Percentiles rank a stretch among this genome's conserved stretches.
These are phyloP conservation scores for Haemorhous mexicanus DNA, from an alignment of 2,113 vertebrate species.

Conservation along the genomic window DNA sequence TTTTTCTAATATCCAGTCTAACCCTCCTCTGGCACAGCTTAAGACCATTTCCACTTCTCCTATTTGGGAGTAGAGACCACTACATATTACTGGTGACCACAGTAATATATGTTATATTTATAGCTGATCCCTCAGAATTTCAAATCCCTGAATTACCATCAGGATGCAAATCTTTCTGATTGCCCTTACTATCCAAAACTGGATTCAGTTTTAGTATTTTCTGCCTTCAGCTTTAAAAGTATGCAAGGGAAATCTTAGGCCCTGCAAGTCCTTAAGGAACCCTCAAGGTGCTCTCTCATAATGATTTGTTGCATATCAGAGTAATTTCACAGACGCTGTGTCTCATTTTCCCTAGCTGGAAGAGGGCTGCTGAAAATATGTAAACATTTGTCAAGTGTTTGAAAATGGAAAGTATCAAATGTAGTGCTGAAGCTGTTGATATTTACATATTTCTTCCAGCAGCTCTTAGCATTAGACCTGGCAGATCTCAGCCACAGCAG, in stretches of 20 bases:
- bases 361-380: background rate
- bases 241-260: background rate
- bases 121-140: background rate
- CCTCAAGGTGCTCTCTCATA: background rate
- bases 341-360: background rate
- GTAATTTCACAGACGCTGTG: background rate
- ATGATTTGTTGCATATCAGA: background rate
- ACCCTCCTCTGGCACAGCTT: background rate
- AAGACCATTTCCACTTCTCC: background rate
- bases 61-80: background rate
- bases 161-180: background rate
- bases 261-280: background rate
- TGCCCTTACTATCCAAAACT: background rate
- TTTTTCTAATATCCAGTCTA: background rate
- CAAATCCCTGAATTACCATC: background rate
- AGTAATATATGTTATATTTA: background rate
- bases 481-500: background rate
- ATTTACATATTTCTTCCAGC: slow-evolving; percentile 12
- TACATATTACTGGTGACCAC: background rate
- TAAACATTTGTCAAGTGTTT: slow-evolving; percentile 13
- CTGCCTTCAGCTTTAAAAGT: background rate
- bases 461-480: background rate
- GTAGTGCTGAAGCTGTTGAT: background rate
- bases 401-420: slow-evolving; percentile 14
- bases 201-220: background rate